A percentile compares a stretch with the other conserved stretches of the same genome.
Evolutionary conservation across 2,113 vertebrate species (phyloP).

Genomic region (Excalfactoria chinensis): DNA sequence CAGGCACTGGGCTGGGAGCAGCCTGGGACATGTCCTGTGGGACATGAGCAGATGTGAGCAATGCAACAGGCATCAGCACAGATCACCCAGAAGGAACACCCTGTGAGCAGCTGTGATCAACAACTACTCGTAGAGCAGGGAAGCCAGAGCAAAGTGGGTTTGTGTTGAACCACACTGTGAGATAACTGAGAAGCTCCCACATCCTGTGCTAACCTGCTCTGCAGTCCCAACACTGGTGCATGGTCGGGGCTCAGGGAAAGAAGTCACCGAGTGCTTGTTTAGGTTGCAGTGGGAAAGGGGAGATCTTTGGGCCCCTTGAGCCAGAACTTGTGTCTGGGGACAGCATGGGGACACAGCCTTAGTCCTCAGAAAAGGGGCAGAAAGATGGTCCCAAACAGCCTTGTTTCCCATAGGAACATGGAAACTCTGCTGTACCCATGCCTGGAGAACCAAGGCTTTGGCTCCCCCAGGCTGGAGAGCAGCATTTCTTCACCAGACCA

Average conservation of each 20-base stretch:
- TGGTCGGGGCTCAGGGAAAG: background rate
- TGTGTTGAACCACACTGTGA: background rate
- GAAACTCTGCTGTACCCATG: background rate
- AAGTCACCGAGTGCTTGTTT: background rate
- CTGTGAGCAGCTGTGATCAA: background rate
- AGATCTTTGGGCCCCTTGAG: background rate
- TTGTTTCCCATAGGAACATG: background rate
- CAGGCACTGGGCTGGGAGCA: rapidly evolving
- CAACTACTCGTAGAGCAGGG: background rate
- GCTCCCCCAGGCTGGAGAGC: background rate
- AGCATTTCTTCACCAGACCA: background rate
- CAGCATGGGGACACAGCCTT: background rate
- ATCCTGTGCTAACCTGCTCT: background rate
- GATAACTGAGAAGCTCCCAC: background rate
- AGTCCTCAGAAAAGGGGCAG: background rate
- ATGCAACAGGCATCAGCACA: background rate
- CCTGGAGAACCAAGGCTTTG: background rate
- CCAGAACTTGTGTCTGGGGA: rapidly evolving
- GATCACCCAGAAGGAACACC: background rate
- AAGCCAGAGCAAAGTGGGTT: background rate
- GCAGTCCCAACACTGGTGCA: background rate
- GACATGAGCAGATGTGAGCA: background rate
- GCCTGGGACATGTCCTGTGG: rapidly evolving
- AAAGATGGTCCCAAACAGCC: rapidly evolving
- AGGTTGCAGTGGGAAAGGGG: background rate